These are phyloP conservation scores for Hydrozoanthus tunicans DNA, from an alignment of 64 coral and sea anemone genomes.

Conservation along the genomic window DNA sequence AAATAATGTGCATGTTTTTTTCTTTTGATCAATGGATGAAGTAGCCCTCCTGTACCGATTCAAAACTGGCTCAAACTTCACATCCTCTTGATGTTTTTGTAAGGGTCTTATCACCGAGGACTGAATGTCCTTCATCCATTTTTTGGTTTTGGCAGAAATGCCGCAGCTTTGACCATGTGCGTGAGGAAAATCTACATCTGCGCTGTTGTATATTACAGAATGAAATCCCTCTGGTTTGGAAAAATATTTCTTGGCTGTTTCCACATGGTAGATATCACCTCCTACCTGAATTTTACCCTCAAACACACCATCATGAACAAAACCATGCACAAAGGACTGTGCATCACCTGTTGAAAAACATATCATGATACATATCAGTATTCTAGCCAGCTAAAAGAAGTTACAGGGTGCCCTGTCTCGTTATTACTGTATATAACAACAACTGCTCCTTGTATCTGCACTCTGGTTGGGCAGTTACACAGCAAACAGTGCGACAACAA, in stretches of 20 bases:
- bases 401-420: background rate
- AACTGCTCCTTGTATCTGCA: no score
- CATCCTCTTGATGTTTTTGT: slow-evolving; percentile 9
- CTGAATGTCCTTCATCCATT: slow-evolving; percentile 71
- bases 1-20: slow-evolving; percentile 68
- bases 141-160: slow-evolving; percentile 57
- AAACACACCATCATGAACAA: slow-evolving; percentile 80
- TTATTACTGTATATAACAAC: no score
- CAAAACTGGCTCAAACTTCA: slow-evolving; percentile 57
- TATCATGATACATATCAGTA: background rate
- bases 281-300: slow-evolving; percentile 91
- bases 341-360: slow-evolving; percentile 47
- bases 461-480: no score
- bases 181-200: slow-evolving; percentile 79
- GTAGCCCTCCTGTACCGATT: slow-evolving; percentile 81
- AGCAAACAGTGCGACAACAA: no score
- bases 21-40: background rate
- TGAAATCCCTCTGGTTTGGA: slow-evolving; percentile 67
- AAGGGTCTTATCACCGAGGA: slow-evolving; percentile 21
- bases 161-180: slow-evolving; percentile 70
- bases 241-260: slow-evolving; percentile 80
- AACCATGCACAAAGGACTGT: slow-evolving; percentile 77
- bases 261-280: slow-evolving; percentile 79
- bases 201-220: slow-evolving; percentile 79
- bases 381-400: background rate